A percentile compares a stretch with the other conserved stretches of the same genome.
These are phyloP conservation scores for Pasiphila rectangulata DNA, from an alignment of 2,888 invertebrate genomes.

Conservation along the genomic window DNA sequence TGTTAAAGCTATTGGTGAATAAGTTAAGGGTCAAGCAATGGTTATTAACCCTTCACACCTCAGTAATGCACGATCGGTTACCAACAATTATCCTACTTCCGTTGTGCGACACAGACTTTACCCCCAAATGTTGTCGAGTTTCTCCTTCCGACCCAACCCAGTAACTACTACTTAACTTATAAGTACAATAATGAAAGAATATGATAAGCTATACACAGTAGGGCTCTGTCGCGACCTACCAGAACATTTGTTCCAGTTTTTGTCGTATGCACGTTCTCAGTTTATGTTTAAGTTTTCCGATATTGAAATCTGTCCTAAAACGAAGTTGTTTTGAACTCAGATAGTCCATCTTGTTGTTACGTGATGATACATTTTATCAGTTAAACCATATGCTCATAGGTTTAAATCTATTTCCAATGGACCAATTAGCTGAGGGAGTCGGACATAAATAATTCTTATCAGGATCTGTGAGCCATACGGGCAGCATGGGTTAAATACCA, in stretches of 20 bases:
- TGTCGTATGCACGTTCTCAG: no score
- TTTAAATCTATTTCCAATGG: constrained; percentile 35
- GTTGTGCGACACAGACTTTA: constrained; percentile 52
- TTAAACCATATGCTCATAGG: constrained; percentile 34
- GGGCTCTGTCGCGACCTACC: constrained; percentile 7
- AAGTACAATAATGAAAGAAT: constrained; percentile 6
- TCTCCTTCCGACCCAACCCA: constrained; percentile 19
- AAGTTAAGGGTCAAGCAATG: constrained; percentile 71
- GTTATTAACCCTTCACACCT: constrained; percentile 77
- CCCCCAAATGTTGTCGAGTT: constrained; percentile 38
- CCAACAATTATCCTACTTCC: constrained; percentile 71
- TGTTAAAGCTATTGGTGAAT: constrained; percentile 38
- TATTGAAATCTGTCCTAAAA: no score
- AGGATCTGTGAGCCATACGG: constrained; percentile 54
- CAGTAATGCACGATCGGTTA: constrained; percentile 70
- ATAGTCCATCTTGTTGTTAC: constrained; percentile 1
- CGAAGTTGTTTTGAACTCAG: no score
- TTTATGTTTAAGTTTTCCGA: no score
- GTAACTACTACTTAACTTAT: constrained; percentile 2
- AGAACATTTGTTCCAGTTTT: constrained; percentile 9
- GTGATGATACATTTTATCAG: constrained; percentile 15
- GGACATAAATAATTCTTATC: constrained; percentile 71
- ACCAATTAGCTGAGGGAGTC: constrained; percentile 42
- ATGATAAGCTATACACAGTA: constrained; percentile 7
- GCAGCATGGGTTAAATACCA: constrained; percentile 33